A percentile compares a stretch with the other conserved stretches of the same genome.
phyloP scores from a whole-genome alignment of 2,797 vertebrate genomes.

The Oophaga sylvatica region DNA sequence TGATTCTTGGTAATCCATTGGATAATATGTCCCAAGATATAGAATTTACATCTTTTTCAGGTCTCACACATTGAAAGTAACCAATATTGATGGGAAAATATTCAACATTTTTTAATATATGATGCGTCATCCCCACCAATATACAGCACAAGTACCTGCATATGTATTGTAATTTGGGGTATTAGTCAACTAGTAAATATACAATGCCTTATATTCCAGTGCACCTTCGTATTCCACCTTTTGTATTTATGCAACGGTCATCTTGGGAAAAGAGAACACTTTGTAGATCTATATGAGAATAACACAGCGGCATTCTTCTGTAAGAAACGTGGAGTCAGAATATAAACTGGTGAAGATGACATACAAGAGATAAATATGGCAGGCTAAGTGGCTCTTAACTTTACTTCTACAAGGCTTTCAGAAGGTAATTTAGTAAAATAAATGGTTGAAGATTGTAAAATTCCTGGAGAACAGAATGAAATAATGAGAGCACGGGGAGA shows the following conservation, averaged over 20 bases:
- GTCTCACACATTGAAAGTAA: not conserved
- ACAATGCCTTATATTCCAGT: not conserved
- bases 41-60: too few relatives aligned
- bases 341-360: conserved; percentile 20
- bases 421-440: conserved; percentile 45
- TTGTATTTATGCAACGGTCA: not conserved
- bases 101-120: not conserved
- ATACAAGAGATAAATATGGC: conserved; percentile 46
- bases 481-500: conserved; percentile 41
- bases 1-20: too few relatives aligned
- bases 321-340: conserved; percentile 3
- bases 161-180: too few relatives aligned
- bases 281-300: not conserved
- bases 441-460: conserved; percentile 46
- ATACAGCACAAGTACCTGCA: not conserved
- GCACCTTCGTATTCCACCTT: not conserved
- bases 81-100: not conserved
- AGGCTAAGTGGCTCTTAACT: conserved; percentile 40
- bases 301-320: conserved; percentile 6
- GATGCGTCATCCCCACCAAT: not conserved
- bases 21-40: too few relatives aligned
- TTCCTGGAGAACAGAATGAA: conserved; percentile 39
- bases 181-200: too few relatives aligned
- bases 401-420: conserved; percentile 30
- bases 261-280: conserved; percentile 6